Conservation (phyloP, 2,113 vertebrate genomes). For the Aegithalos caudatus region DNA sequence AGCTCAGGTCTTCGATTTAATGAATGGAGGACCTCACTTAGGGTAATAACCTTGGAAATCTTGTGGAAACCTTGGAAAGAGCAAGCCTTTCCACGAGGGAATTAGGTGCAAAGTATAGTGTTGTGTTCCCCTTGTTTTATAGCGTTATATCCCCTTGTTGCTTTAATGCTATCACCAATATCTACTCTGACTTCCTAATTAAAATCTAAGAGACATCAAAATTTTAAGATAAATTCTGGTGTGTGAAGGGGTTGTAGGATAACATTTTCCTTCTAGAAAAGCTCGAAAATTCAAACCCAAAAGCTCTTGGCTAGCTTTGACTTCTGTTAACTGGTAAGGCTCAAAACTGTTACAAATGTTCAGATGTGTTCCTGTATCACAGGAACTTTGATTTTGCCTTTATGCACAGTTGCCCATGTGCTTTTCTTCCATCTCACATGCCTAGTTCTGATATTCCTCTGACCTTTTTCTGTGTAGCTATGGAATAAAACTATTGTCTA, state of each 20-base stretch:
- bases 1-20: constrained; percentile 98
- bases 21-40: constrained; percentile 96
- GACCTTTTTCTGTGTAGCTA: neutral
- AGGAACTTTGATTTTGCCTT: neutral
- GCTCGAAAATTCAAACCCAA: neutral
- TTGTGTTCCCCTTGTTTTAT: neutral
- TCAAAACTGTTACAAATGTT: neutral
- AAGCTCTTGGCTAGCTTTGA: neutral
- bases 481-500: neutral
- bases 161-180: neutral
- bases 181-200: neutral
- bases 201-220: neutral
- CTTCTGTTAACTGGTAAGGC: neutral
- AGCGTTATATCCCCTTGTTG: neutral
- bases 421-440: neutral
- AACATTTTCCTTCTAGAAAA: neutral
- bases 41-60: constrained; percentile 79
- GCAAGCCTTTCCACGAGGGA: neutral
- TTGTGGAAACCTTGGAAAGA: constrained; percentile 10
- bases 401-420: neutral
- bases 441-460: neutral
- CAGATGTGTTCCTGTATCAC: neutral
- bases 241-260: neutral
- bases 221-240: neutral
- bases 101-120: neutral